Evolutionary conservation across 2,113 vertebrate species (phyloP).

Genomic region (Phylloscopus trochiloides): DNA sequence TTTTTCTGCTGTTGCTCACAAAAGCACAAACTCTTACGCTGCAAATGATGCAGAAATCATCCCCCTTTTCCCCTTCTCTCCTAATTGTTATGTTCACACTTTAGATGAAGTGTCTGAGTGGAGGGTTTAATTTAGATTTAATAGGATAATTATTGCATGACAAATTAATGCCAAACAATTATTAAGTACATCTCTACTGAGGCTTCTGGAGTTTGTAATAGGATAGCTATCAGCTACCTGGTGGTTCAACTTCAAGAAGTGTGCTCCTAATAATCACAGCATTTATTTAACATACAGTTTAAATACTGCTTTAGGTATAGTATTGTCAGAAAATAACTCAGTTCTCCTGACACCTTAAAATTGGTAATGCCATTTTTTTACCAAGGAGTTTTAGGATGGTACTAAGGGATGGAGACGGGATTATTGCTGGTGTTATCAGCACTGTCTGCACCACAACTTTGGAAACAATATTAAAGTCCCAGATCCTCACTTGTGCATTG

Average conservation of each 20-base stretch:
- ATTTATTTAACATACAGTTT: slow-evolving; percentile 48
- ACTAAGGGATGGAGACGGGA: background rate
- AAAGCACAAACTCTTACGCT: background rate
- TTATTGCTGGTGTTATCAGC: background rate
- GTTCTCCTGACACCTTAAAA: background rate
- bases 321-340: slow-evolving; percentile 11
- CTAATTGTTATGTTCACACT: slow-evolving; percentile 72
- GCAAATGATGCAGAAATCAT: slow-evolving; percentile 42
- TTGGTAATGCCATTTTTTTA: background rate
- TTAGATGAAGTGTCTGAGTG: slow-evolving; percentile 62
- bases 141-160: slow-evolving; percentile 75
- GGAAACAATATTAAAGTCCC: background rate
- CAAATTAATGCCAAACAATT: slow-evolving; percentile 70
- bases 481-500: background rate
- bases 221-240: slow-evolving; percentile 60
- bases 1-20: background rate
- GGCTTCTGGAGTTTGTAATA: slow-evolving; percentile 56
- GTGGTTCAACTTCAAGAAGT: slow-evolving; percentile 36
- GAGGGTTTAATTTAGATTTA: slow-evolving; percentile 77
- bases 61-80: background rate
- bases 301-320: slow-evolving; percentile 7
- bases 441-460: background rate
- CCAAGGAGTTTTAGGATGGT: background rate
- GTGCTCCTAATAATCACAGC: slow-evolving; percentile 26
- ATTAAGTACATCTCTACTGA: slow-evolving; percentile 58